These are phyloP conservation scores for Zoroaster sp. DNA, from an alignment of 53 echinoderm and acorn worm species.

Conservation along the genomic window DNA sequence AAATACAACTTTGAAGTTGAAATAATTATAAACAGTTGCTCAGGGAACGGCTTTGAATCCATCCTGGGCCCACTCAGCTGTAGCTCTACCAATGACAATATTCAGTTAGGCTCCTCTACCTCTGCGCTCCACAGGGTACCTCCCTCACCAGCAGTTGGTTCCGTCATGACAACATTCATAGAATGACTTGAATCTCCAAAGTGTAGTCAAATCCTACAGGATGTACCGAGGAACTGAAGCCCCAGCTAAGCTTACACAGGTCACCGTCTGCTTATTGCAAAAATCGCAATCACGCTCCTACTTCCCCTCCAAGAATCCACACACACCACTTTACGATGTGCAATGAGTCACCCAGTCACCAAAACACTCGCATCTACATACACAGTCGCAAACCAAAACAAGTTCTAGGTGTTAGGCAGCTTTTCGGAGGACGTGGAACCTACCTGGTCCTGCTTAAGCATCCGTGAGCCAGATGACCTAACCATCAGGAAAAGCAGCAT, in stretches of 20 bases:
- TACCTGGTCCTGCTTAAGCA: neutral
- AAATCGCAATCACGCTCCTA: no score
- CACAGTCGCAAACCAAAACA: neutral
- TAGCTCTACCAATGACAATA: neutral
- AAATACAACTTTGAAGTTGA: no score
- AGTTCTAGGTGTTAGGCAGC: neutral
- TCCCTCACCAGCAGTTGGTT: neutral
- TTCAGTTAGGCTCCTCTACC: neutral
- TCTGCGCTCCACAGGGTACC: neutral
- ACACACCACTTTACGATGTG: neutral
- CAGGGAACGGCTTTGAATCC: neutral
- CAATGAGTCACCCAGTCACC: neutral
- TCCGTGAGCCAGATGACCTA: neutral
- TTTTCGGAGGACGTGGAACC: neutral
- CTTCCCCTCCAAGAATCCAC: neutral
- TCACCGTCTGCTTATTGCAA: no score
- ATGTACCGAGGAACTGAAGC: no score
- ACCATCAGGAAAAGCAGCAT: slow-evolving; percentile 14
- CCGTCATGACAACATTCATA: neutral
- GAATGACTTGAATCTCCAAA: no score
- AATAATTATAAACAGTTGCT: no score
- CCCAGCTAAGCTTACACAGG: no score
- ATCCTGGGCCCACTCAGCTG: neutral
- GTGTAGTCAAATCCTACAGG: no score
- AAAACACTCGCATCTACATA: neutral